phyloP scores from a whole-genome alignment of 2,888 invertebrate species.

The Malachius bipustulatus region DNA sequence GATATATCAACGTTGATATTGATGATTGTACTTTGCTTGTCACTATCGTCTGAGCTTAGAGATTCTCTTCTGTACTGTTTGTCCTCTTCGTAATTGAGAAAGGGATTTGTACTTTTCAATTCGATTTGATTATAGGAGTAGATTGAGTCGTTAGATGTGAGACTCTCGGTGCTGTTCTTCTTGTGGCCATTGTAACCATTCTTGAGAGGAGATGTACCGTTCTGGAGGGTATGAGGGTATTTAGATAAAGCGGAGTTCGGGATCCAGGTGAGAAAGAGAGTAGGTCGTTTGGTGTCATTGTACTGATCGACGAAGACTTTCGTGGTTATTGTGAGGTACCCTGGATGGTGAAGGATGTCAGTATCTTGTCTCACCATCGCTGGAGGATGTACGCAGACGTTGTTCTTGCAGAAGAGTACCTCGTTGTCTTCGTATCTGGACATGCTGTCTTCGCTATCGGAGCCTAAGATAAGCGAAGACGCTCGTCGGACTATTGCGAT shows the following conservation, averaged over 20 bases:
- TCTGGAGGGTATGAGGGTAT: conserved; percentile 65
- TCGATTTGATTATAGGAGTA: conserved; percentile 24
- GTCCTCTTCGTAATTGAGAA: conserved; percentile 34
- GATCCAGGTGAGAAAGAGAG: conserved; percentile 87
- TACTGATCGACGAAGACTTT: conserved; percentile 68
- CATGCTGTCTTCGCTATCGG: conserved; percentile 46
- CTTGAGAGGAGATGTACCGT: conserved; percentile 25
- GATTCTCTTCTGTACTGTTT: conserved; percentile 28
- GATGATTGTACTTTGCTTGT: conserved; percentile 28
- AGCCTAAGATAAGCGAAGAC: conserved; percentile 65
- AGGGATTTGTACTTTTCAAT: conserved; percentile 38
- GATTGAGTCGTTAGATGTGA: conserved; percentile 31
- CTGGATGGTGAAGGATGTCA: conserved; percentile 83
- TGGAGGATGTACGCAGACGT: conserved; percentile 94
- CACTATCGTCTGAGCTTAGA: conserved; percentile 33
- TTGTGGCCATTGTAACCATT: conserved; percentile 36
- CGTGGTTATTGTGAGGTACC: conserved; percentile 79
- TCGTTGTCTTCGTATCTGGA: conserved; percentile 70
- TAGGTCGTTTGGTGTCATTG: conserved; percentile 63
- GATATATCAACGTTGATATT: conserved; percentile 45
- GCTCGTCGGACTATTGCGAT: conserved; percentile 66
- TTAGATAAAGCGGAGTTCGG: conserved; percentile 82
- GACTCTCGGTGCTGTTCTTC: conserved; percentile 33
- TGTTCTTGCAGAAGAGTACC: conserved; percentile 85
- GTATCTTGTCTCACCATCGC: conserved; percentile 69